Evolutionary conservation across 2,113 vertebrate species (phyloP).

Genomic region (Acrocephalus kingi): DNA sequence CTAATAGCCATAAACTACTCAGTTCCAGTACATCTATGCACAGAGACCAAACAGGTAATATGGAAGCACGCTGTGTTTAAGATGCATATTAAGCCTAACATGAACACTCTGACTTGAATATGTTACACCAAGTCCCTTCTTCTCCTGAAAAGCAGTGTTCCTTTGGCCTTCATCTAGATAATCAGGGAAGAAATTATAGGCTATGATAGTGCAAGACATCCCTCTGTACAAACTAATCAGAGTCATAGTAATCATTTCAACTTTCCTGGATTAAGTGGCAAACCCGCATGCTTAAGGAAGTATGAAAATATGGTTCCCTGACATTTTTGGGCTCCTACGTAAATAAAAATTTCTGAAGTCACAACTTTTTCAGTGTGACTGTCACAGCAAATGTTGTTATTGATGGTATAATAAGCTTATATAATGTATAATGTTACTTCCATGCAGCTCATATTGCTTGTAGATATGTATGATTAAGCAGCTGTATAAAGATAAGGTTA

Average conservation of each 20-base stretch:
- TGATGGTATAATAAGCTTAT: background rate
- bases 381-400: background rate
- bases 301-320: background rate
- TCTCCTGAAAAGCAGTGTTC: background rate
- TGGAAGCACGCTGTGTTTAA: background rate
- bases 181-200: background rate
- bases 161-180: background rate
- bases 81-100: background rate
- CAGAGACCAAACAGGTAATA: background rate
- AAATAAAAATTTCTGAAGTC: background rate
- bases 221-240: background rate
- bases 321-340: background rate
- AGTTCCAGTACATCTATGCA: background rate
- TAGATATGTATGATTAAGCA: background rate
- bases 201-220: background rate
- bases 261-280: background rate
- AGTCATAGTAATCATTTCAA: background rate
- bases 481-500: background rate
- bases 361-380: background rate
- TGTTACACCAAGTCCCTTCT: fast-evolving
- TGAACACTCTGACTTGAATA: background rate
- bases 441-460: background rate
- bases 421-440: background rate
- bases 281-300: fast-evolving
- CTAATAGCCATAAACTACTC: background rate